phyloP scores from a whole-genome alignment of 2,797 vertebrate species.

The Threskiornis aethiopicus region DNA sequence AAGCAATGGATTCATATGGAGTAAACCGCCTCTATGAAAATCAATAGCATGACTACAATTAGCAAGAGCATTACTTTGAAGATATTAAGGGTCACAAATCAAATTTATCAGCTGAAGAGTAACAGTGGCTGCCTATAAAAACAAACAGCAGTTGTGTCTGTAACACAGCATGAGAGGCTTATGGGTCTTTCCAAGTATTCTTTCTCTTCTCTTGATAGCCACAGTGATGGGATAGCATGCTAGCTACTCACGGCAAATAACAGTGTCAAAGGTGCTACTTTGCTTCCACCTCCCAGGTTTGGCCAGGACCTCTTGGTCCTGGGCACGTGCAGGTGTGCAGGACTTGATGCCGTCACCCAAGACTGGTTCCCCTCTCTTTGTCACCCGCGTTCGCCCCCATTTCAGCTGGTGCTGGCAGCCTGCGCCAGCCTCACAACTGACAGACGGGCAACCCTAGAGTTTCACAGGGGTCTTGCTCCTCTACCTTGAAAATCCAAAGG shows the following conservation, averaged over 20 bases:
- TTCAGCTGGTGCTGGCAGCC: neutral
- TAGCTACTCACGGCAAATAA: neutral
- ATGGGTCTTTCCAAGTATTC: neutral
- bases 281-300: neutral
- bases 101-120: constrained; percentile 43
- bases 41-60: constrained; percentile 72
- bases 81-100: constrained; percentile 70
- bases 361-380: neutral
- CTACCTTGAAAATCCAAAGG: neutral
- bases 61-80: constrained; percentile 65
- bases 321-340: rapidly evolving
- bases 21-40: constrained; percentile 70
- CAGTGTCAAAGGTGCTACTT: neutral
- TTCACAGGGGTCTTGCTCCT: neutral
- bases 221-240: neutral
- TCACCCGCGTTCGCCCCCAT: neutral
- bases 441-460: neutral
- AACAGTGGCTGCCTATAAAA: constrained; percentile 3
- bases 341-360: rapidly evolving
- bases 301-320: neutral
- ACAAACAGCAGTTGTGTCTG: constrained; percentile 1
- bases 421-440: neutral
- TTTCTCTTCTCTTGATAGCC: neutral
- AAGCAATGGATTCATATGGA: constrained; percentile 52
- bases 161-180: neutral